These are phyloP conservation scores for Parus major DNA, from an alignment of 2,113 vertebrate species.

Conservation along the genomic window DNA sequence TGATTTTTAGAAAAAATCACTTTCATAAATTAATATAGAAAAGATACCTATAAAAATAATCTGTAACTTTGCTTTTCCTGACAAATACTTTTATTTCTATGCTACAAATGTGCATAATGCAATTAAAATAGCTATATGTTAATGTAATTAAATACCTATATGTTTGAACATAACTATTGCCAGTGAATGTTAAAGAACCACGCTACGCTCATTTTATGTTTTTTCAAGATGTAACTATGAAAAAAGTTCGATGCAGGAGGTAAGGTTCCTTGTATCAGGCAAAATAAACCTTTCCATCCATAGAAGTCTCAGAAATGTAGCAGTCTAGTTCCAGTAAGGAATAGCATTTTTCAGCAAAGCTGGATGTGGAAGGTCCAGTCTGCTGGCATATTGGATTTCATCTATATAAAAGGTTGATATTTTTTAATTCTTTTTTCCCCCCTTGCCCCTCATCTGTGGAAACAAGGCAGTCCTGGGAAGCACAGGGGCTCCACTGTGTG, in stretches of 20 bases:
- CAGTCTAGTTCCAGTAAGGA: not conserved
- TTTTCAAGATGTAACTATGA: not conserved
- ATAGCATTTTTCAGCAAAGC: not conserved
- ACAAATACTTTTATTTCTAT: not conserved
- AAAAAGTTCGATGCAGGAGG: not conserved
- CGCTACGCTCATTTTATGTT: not conserved
- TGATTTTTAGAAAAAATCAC: not conserved
- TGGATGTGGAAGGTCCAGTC: not conserved
- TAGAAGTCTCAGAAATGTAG: not conserved
- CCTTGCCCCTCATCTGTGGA: accelerated
- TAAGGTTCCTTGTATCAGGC: not conserved
- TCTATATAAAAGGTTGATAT: not conserved
- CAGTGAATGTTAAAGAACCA: not conserved
- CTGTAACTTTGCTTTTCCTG: not conserved
- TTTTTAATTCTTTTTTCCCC: not conserved
- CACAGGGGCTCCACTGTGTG: not conserved
- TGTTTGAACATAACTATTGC: not conserved
- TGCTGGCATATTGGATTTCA: not conserved
- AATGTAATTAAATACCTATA: not conserved
- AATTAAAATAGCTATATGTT: not conserved
- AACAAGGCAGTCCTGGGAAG: not conserved
- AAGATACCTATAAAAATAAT: not conserved
- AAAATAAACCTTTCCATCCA: not conserved
- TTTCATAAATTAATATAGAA: not conserved
- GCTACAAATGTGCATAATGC: not conserved